A percentile compares a stretch with the other conserved stretches of the same genome.
Conservation (phyloP, 1,140 invertebrate genomes). For the Lepidurus apus region DNA sequence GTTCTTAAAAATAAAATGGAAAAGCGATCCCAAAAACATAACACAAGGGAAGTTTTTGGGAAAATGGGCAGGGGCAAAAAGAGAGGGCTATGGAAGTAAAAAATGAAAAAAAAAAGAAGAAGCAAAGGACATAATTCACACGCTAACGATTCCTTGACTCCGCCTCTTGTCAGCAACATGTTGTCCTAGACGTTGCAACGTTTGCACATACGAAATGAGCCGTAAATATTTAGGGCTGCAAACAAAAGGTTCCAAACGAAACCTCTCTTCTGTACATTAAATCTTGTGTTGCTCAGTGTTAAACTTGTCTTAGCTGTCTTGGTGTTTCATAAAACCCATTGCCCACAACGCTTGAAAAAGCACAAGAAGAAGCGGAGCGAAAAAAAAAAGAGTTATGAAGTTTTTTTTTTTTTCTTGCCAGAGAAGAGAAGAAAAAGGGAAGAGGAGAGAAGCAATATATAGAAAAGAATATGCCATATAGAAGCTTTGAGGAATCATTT, state of each 20-base stretch:
- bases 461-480: too few relatives aligned
- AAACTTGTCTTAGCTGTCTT: slow-evolving; percentile 18
- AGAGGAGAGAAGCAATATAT: too few relatives aligned
- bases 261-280: slow-evolving; percentile 9
- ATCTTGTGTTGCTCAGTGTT: slow-evolving; percentile 18
- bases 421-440: too few relatives aligned
- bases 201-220: slow-evolving; percentile 21
- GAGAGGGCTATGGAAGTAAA: not conserved
- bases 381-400: not conserved
- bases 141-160: slow-evolving; percentile 3
- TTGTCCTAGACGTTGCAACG: slow-evolving; percentile 13
- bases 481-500: too few relatives aligned
- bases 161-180: slow-evolving; percentile 20
- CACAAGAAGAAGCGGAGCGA: not conserved
- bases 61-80: not conserved
- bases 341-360: not conserved
- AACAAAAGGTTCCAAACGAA: slow-evolving; percentile 16
- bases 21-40: not conserved
- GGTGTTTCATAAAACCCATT: slow-evolving; percentile 11
- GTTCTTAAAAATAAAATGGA: too few relatives aligned
- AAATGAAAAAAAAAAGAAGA: not conserved
- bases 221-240: not conserved
- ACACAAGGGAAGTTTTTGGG: not conserved
- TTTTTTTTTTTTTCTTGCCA: not conserved
- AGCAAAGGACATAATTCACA: slow-evolving; percentile 22